phyloP scores from a whole-genome alignment of 92 coral and sea anemone genomes.

The Zoanthus sociatus region DNA sequence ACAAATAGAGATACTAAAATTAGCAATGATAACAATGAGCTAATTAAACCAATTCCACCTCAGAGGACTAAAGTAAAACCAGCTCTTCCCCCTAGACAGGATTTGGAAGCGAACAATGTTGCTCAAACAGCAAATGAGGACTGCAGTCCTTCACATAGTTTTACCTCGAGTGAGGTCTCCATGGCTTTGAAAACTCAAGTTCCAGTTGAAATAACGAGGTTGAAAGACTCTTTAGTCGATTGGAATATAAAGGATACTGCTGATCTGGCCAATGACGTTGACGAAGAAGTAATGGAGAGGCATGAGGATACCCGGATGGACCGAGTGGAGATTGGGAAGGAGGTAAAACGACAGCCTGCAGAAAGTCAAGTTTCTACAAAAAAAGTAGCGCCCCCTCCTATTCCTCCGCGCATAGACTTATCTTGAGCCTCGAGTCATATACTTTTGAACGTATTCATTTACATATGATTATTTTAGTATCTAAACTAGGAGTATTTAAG shows the following conservation, averaged over 20 bases:
- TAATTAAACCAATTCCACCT: constrained; percentile 19
- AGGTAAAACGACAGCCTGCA: neutral
- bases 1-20: neutral
- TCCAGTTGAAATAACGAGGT: neutral
- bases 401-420: constrained; percentile 43
- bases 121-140: neutral
- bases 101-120: constrained; percentile 1
- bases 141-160: neutral
- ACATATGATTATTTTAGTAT: neutral
- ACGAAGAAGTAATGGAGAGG: neutral
- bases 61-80: constrained; percentile 29
- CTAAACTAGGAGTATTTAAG: neutral
- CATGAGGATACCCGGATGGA: neutral
- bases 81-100: constrained; percentile 31
- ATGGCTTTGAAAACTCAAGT: neutral
- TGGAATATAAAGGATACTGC: neutral
- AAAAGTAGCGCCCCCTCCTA: constrained; percentile 24
- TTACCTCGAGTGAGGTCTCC: neutral
- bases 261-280: neutral
- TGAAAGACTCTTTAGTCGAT: neutral
- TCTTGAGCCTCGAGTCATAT: constrained; percentile 3
- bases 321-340: constrained; percentile 14
- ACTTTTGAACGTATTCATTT: neutral
- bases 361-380: neutral
- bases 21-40: neutral